Conservation (phyloP, 2,113 vertebrate species). For the Podarcis muralis region DNA sequence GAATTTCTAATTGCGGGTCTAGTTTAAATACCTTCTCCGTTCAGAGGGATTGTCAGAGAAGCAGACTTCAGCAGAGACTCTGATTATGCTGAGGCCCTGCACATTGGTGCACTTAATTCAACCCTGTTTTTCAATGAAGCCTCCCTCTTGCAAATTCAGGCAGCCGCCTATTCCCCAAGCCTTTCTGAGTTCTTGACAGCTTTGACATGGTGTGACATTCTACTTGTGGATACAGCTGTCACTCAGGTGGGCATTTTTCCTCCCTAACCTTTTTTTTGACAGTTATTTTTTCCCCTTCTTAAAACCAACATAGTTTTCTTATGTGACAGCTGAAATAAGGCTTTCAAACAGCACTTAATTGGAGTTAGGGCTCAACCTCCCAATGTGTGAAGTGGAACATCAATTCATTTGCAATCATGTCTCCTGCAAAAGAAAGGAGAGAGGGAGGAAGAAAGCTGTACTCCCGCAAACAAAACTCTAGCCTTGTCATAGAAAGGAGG, state of each 20-base stretch:
- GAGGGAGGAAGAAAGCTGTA: neutral
- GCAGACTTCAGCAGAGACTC: neutral
- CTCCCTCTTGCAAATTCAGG: neutral
- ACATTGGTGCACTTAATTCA: neutral
- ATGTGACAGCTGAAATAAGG: slow-evolving; percentile 9
- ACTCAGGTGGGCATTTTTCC: neutral
- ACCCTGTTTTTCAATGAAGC: neutral
- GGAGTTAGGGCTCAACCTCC: neutral
- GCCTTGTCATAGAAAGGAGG: neutral
- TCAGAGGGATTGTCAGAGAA: neutral
- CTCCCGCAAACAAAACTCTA: neutral
- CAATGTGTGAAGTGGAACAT: neutral
- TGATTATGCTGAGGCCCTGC: neutral
- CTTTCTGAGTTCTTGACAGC: slow-evolving; percentile 4
- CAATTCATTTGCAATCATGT: neutral
- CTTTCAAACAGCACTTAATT: neutral
- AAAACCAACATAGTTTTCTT: neutral
- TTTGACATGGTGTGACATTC: neutral
- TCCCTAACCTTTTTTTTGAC: neutral
- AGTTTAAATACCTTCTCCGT: neutral
- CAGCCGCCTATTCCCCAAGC: neutral
- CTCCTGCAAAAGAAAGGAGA: neutral
- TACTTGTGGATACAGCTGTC: slow-evolving; percentile 16
- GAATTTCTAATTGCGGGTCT: neutral
- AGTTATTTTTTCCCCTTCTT: neutral